Evolutionary conservation across 2,113 vertebrate genomes (phyloP).

Genomic region (Synodontis membranacea): DNA sequence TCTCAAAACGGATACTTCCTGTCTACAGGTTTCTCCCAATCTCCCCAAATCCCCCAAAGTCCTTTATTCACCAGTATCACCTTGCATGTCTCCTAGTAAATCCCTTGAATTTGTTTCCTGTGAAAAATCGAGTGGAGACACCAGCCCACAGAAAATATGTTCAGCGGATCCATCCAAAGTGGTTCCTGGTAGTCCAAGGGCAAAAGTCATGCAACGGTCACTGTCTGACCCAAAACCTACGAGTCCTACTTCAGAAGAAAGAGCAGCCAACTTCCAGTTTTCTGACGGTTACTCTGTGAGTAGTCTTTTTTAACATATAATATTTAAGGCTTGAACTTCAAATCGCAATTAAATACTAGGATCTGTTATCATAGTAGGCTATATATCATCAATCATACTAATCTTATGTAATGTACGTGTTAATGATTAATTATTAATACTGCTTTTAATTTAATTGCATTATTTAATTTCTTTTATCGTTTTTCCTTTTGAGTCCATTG

Average conservation of each 20-base stretch:
- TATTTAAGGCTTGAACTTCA: not conserved
- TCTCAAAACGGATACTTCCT: constrained; percentile 83
- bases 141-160: constrained; percentile 86
- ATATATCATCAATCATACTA: not conserved
- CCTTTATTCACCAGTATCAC: constrained; percentile 95
- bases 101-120: constrained; percentile 96
- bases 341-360: not conserved
- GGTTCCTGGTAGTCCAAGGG: constrained; percentile 85
- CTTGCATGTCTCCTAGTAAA: constrained; percentile 89
- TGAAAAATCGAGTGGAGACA: constrained; percentile 89
- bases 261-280: constrained; percentile 84
- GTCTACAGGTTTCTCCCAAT: constrained; percentile 83
- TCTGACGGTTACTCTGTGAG: constrained; percentile 89
- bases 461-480: not conserved
- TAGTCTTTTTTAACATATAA: constrained; percentile 36
- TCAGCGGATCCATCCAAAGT: constrained; percentile 79
- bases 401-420: not conserved
- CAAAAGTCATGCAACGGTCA: constrained; percentile 92
- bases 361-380: not conserved
- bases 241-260: constrained; percentile 95
- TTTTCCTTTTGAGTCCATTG: not conserved
- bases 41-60: constrained; percentile 96
- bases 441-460: not conserved
- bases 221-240: constrained; percentile 95
- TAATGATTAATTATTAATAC: not conserved